A percentile compares a stretch with the other conserved stretches of the same genome.
phyloP scores from a whole-genome alignment of 2,888 invertebrate genomes.

The Rugalucina vietnamica region DNA sequence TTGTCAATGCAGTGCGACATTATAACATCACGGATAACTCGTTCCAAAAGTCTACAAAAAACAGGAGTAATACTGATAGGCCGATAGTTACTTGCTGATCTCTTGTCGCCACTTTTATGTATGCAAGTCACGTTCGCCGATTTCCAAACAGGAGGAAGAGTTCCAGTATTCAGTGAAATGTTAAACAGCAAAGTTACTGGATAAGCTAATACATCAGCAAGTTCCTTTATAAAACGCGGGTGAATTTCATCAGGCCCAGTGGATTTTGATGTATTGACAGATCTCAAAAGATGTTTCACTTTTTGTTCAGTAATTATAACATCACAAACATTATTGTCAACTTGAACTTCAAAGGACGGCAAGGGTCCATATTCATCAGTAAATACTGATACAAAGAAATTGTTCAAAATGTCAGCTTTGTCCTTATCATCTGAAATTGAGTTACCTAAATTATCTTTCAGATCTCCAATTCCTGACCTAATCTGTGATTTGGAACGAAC shows the following conservation, averaged over 20 bases:
- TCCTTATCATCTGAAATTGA: neutral
- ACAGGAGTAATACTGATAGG: constrained; percentile 2
- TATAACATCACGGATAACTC: neutral
- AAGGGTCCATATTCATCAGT: neutral
- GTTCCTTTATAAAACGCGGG: neutral
- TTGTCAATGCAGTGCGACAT: neutral
- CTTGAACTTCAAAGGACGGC: neutral
- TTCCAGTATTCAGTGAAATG: neutral
- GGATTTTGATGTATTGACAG: neutral
- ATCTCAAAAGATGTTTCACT: neutral
- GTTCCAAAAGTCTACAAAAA: neutral
- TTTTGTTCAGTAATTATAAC: neutral
- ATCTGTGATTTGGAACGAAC: constrained; percentile 11
- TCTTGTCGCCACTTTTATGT: neutral
- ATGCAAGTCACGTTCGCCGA: constrained; percentile 8
- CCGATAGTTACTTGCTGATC: constrained; percentile 4
- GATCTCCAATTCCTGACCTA: neutral
- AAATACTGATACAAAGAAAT: neutral
- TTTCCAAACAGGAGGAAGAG: neutral
- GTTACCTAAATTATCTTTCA: neutral
- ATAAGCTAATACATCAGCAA: neutral
- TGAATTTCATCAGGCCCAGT: neutral
- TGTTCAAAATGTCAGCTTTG: neutral
- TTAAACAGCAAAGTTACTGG: neutral
- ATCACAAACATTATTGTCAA: neutral